phyloP scores from a whole-genome alignment of 2,797 vertebrate genomes.

The Siniperca scherzeri region DNA sequence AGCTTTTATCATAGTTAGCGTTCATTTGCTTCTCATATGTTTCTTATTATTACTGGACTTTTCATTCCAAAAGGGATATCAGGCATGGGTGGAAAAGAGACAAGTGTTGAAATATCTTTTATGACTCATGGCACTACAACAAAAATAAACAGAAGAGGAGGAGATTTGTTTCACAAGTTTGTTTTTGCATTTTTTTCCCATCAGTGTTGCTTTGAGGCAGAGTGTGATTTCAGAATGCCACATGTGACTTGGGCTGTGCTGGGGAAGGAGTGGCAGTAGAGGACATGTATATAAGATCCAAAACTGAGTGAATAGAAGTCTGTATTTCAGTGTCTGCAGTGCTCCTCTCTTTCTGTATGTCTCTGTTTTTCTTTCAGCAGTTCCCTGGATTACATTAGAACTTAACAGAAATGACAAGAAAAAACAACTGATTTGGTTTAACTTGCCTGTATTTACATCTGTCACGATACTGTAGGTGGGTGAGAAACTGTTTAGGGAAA shows the following conservation, averaged over 20 bases:
- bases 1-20: background rate
- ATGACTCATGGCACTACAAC: conserved; percentile 30
- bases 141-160: conserved; percentile 50
- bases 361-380: background rate
- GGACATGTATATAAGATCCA: conserved; percentile 26
- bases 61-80: conserved; percentile 1
- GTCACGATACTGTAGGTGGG: conserved; percentile 30
- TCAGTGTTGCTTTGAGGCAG: conserved; percentile 17
- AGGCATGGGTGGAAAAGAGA: conserved; percentile 7
- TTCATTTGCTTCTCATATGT: conserved; percentile 1
- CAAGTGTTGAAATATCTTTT: conserved; percentile 14
- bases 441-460: conserved; percentile 35
- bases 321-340: conserved; percentile 1
- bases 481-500: conserved; percentile 33
- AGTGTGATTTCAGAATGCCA: conserved; percentile 29
- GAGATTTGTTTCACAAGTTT: conserved; percentile 40
- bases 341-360: background rate
- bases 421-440: conserved; percentile 11
- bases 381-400: conserved; percentile 35
- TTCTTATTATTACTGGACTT: conserved; percentile 13
- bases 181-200: conserved; percentile 23
- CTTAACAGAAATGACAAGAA: conserved; percentile 4
- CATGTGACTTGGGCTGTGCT: conserved; percentile 23
- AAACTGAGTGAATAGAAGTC: conserved; percentile 3
- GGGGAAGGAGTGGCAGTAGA: conserved; percentile 33